Conservation (phyloP, 2,113 vertebrate genomes). For the Nettapus auritus region DNA sequence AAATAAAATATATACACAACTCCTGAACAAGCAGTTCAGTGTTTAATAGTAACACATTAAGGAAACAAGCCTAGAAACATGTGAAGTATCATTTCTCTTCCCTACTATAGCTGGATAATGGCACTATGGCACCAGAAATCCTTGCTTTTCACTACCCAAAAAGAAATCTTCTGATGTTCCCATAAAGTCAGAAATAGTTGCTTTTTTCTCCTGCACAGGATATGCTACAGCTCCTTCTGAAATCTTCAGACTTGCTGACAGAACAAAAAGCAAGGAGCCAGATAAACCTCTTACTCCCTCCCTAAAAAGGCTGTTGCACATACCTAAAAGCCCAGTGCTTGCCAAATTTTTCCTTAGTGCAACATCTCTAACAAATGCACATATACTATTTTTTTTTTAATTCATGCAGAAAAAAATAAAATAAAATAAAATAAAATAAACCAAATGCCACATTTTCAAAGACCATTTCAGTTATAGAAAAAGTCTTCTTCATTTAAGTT, state of each 20-base stretch:
- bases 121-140: not conserved
- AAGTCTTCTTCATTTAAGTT: not conserved
- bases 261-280: constrained; percentile 8
- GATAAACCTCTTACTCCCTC: not conserved
- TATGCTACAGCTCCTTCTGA: not conserved
- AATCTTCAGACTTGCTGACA: constrained; percentile 34
- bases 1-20: not conserved
- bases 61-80: not conserved
- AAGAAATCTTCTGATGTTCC: not conserved
- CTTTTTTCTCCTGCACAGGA: not conserved
- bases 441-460: not conserved
- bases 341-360: not conserved
- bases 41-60: not conserved
- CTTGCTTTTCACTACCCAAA: not conserved
- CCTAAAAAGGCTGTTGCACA: not conserved
- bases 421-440: not conserved
- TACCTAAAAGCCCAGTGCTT: not conserved
- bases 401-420: not conserved
- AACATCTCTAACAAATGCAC: not conserved
- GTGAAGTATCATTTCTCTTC: not conserved
- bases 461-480: not conserved
- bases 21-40: not conserved
- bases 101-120: not conserved
- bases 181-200: not conserved
- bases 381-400: rapidly evolving